Evolutionary conservation across 2,797 vertebrate genomes (phyloP), one percentile per base, ranked within the genome.

Genomic region (Melanotaenia pygmaea): DNA sequence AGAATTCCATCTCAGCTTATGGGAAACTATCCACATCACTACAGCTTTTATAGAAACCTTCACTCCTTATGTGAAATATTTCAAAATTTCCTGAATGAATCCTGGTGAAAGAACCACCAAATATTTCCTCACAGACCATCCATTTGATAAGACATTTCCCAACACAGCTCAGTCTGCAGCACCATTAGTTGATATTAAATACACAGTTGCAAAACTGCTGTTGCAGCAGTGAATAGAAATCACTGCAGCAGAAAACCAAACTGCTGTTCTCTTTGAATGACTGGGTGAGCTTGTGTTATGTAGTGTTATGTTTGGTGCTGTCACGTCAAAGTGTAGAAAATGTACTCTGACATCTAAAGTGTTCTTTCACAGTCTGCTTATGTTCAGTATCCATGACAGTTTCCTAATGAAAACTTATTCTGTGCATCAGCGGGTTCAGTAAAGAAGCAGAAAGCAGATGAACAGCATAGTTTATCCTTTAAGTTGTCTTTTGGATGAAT

Each of bases 1-100:
- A 67, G 74, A 77, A 88, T 87, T 85, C 82, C 63, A 62, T 64
- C 26, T 14, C 56, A 65, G 66, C 75, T 64, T 53, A 62, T 73
- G 50, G 67, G 62, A 67, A 72, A 59, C 18, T 65, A 40, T 22
- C 76, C 67, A 20, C 34, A 35, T 66, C 51, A 22, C 8, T 2
- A n/a, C 65, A 32, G 54, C 61, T 22, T 57, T 47, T 80, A 65
- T 37, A 4, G 50, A 67, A 65, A 64, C 50, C 3, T 13, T 30
- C 40, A 64, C 35, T 30, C 5, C 12, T 20, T 1, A 24, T 24
- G 14, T 28, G 24, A 57, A 54, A 43, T 58, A 9, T 64, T 10
- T 24, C 13, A 10, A 14, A 47, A 9, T 18, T 0, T 13, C n/a
- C 1, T 30, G 20, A 67, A 43, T 26, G 28, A 59, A 32, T 53